Evolutionary conservation across 2,888 invertebrate genomes (phyloP), one percentile per base, ranked within the genome.

Genomic region (Allygus modestus): DNA sequence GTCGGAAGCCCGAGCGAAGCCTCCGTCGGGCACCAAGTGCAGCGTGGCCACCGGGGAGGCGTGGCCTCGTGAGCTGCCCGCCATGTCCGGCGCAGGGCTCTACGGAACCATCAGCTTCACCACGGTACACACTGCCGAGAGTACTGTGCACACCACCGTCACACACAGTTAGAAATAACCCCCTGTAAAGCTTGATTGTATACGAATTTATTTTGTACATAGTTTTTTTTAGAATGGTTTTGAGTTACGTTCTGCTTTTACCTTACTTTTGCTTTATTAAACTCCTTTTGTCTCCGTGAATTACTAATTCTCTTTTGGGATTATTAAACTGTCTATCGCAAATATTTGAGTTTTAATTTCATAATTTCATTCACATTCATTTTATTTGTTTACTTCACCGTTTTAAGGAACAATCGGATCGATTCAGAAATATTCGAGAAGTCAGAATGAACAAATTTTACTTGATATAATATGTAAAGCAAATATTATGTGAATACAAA

Each of bases 41-140:
- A 33, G 31, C 15, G 51, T 46, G 28, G 46, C 43, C 51, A 46
- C 65, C 26, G 31, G 83, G 9, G 82, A 85, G 69, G 71, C 77
- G 33, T 73, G 84, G 54, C 90, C 92, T n/a, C 91, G 93, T 84
- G 93, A 93, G 89, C 89, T 93, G 86, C 92, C 92, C 28, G 91
- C 92, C 46, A 91, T 92, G 89, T 91, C 92, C 9, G 91, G 92
- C 54, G 91, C 91, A 28, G 92, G 92, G 58, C 87, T 92, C 17
- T 92, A 92, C 88, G 92, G 93, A 61, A 91, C 93, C 51, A 90
- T 93, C 65, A 92, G 92, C 83, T 91, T 93, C 87, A 93, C 93
- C 88, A 93, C 93, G 37, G 91, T 93, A 89, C 93, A 93, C 88
- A 90, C 90, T 82, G 89, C 90, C 17, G 91, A 91, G 85, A 86